These are phyloP conservation scores for Ceryle rudis DNA, from an alignment of 2,797 vertebrate species.

Conservation along the genomic window DNA sequence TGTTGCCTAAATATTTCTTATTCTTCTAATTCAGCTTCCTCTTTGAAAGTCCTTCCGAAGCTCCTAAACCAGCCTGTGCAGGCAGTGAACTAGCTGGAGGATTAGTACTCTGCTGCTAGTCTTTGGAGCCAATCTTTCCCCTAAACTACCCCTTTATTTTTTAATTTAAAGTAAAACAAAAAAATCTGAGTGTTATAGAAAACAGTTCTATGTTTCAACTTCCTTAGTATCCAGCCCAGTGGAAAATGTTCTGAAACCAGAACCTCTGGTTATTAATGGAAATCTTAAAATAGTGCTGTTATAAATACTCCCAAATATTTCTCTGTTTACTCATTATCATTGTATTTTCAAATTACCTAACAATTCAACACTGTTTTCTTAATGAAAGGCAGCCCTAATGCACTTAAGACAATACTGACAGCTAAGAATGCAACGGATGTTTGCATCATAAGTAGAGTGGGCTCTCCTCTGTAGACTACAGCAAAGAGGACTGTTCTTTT, in stretches of 20 bases:
- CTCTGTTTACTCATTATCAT: background rate
- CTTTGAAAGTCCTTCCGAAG: background rate
- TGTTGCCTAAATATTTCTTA: background rate
- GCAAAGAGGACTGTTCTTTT: background rate
- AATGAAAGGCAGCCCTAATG: background rate
- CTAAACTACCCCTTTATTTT: background rate
- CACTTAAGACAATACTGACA: background rate
- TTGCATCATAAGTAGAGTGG: background rate
- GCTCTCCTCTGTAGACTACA: conserved; percentile 32
- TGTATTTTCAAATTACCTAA: background rate
- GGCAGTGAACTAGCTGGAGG: background rate
- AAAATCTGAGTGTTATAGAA: background rate
- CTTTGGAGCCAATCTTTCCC: background rate
- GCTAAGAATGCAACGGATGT: background rate
- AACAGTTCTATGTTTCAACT: background rate
- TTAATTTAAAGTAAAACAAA: background rate
- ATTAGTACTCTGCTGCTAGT: background rate
- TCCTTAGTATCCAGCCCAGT: background rate
- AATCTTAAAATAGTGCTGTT: background rate
- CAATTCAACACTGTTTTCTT: background rate
- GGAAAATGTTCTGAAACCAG: background rate
- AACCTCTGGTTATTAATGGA: background rate
- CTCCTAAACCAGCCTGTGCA: background rate
- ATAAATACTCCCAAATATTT: background rate
- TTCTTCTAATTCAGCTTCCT: background rate